Evolutionary conservation across 37 sponge, comb jelly and placozoan species (phyloP).

Genomic region (Halichondria panicea): DNA sequence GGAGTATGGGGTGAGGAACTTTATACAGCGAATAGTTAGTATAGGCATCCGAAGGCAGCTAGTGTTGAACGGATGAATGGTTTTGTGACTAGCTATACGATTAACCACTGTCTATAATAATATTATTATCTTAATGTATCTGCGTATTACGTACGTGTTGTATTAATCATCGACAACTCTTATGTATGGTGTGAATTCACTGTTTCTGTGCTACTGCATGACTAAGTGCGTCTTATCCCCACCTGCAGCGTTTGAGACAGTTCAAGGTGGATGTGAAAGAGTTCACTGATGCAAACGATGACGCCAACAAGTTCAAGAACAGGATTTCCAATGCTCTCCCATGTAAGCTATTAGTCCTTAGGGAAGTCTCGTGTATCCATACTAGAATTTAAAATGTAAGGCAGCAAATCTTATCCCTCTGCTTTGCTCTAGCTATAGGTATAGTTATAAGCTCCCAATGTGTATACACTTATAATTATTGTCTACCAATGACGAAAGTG

Average conservation of each 20-base stretch:
- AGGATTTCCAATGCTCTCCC: conserved; percentile 71
- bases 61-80: too few species aligned
- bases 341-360: too few species aligned
- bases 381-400: too few species aligned
- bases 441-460: too few species aligned
- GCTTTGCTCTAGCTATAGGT: too few species aligned
- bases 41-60: neutral
- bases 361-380: too few species aligned
- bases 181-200: neutral
- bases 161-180: neutral
- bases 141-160: neutral
- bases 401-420: too few species aligned
- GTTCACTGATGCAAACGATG: conserved; percentile 59
- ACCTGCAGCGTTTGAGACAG: conserved; percentile 42
- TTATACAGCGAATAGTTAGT: neutral
- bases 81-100: too few species aligned
- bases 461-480: too few species aligned
- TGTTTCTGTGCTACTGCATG: neutral
- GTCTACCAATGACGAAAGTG: too few species aligned
- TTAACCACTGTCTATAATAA: too few species aligned
- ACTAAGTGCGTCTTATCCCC: neutral
- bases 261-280: conserved; percentile 44
- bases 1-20: conserved; percentile 61
- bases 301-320: conserved; percentile 78
- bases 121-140: too few species aligned